Evolutionary conservation across 2,113 vertebrate genomes (phyloP).

Genomic region (Toxotes chatareus): DNA sequence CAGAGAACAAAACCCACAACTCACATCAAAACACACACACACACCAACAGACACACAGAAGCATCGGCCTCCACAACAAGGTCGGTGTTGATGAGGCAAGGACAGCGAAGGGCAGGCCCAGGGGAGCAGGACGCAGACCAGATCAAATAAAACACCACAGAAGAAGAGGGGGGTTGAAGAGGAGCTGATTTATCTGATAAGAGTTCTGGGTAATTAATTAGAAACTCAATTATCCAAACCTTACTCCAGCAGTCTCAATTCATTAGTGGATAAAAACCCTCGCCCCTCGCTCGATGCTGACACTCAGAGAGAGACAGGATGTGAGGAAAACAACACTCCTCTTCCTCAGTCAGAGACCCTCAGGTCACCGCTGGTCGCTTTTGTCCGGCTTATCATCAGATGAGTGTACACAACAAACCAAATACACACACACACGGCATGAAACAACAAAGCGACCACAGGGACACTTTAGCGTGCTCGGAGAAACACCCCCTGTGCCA

Average conservation of each 20-base stretch:
- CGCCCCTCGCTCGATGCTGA: conserved; percentile 23
- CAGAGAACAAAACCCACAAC: neutral
- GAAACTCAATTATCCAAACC: conserved; percentile 99
- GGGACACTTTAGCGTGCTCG: conserved; percentile 39
- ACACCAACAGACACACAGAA: conserved; percentile 10
- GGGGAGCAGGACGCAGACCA: conserved; percentile 76
- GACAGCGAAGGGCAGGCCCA: conserved; percentile 92
- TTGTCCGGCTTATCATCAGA: conserved; percentile 35
- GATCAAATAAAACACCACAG: conserved; percentile 75
- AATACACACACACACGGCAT: neutral
- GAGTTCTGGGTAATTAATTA: conserved; percentile 99
- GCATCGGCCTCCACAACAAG: conserved; percentile 84
- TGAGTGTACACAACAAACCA: neutral
- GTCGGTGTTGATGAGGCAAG: conserved; percentile 88
- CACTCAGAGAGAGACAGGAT: conserved; percentile 28
- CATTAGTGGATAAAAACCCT: conserved; percentile 88
- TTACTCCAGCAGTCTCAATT: conserved; percentile 95
- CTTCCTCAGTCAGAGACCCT: conserved; percentile 32
- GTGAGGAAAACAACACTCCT: conserved; percentile 21
- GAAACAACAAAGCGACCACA: conserved; percentile 58
- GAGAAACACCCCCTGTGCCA: conserved; percentile 41
- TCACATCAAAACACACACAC: conserved; percentile 18
- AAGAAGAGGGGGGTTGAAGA: conserved; percentile 84
- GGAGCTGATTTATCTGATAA: conserved; percentile 92
- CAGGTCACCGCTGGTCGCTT: conserved; percentile 30